Percentiles rank a stretch among this genome's conserved stretches.
phyloP scores from a whole-genome alignment of 2,797 vertebrate species.

The Girardinus metallicus region DNA sequence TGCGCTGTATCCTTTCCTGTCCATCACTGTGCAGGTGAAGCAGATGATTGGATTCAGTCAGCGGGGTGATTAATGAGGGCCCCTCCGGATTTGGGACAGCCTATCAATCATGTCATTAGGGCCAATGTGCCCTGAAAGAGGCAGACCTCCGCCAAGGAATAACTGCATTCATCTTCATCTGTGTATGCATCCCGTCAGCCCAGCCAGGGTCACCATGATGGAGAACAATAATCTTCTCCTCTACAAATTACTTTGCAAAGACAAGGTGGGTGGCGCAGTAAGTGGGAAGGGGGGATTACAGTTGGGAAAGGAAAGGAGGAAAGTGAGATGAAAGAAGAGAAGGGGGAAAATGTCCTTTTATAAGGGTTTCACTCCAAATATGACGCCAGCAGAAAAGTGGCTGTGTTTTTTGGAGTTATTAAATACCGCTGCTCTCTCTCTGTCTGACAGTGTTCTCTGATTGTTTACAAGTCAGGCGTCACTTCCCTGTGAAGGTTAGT shows the following conservation, averaged over 20 bases:
- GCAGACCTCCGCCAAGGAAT: constrained; percentile 98
- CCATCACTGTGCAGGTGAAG: constrained; percentile 99
- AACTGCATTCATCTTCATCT: constrained; percentile 99
- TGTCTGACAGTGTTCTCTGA: constrained; percentile 83
- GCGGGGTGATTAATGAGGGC: constrained; percentile 99
- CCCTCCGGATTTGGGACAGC: constrained; percentile 98
- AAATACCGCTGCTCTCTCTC: constrained; percentile 67
- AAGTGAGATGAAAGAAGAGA: constrained; percentile 64
- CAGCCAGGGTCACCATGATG: constrained; percentile 99
- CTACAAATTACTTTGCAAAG: constrained; percentile 99
- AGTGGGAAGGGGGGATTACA: constrained; percentile 62
- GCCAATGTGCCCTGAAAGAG: constrained; percentile 99
- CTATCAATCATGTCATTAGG: constrained; percentile 99
- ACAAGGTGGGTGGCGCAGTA: constrained; percentile 77
- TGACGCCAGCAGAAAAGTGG: constrained; percentile 58
- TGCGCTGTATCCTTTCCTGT: constrained; percentile 95
- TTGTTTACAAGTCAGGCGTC: constrained; percentile 92
- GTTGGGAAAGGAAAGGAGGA: constrained; percentile 65
- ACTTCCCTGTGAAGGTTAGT: constrained; percentile 94
- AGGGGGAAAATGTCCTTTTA: constrained; percentile 64
- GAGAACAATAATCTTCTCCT: constrained; percentile 99
- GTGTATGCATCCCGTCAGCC: constrained; percentile 98
- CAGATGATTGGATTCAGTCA: constrained; percentile 99
- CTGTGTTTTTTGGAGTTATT: constrained; percentile 81
- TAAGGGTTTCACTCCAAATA: constrained; percentile 39